phyloP scores from a whole-genome alignment of 2,113 vertebrate genomes.

The Ivindomyrus marchei region DNA sequence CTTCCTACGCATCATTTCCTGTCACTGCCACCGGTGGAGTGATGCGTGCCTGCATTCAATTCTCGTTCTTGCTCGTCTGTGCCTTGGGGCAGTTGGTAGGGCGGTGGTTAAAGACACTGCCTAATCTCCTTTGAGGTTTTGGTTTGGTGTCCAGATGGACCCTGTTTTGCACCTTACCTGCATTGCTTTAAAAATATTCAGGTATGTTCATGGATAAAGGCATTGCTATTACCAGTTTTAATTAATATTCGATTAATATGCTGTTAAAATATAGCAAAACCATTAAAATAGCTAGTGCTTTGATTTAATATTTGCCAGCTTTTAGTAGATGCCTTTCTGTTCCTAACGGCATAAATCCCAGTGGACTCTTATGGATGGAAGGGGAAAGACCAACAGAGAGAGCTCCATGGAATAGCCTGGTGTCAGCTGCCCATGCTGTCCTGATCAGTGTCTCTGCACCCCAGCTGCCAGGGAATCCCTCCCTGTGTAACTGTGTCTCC shows the following conservation, averaged over 20 bases:
- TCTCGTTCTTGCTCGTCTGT: background rate
- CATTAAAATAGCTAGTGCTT: background rate
- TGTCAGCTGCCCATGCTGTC: background rate
- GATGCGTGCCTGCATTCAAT: background rate
- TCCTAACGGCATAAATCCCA: background rate
- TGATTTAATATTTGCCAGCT: background rate
- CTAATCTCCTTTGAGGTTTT: background rate
- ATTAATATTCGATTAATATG: background rate
- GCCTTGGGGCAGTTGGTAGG: background rate
- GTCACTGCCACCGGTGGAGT: no score
- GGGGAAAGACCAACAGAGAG: background rate
- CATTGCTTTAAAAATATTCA: background rate
- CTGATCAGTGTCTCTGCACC: conserved; percentile 7
- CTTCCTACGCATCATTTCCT: conserved; percentile 8
- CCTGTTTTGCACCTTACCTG: background rate
- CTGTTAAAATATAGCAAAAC: background rate
- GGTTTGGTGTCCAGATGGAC: background rate
- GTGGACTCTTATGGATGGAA: background rate
- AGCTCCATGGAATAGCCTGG: background rate
- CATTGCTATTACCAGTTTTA: background rate
- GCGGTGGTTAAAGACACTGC: background rate
- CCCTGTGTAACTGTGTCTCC: conserved; percentile 35
- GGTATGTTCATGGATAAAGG: background rate
- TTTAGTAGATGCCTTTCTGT: background rate
- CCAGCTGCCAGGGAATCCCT: conserved; percentile 17